Base-by-base conservation (phyloP, 2,888 invertebrate species). In the Cheilosia urbana region DNA sequence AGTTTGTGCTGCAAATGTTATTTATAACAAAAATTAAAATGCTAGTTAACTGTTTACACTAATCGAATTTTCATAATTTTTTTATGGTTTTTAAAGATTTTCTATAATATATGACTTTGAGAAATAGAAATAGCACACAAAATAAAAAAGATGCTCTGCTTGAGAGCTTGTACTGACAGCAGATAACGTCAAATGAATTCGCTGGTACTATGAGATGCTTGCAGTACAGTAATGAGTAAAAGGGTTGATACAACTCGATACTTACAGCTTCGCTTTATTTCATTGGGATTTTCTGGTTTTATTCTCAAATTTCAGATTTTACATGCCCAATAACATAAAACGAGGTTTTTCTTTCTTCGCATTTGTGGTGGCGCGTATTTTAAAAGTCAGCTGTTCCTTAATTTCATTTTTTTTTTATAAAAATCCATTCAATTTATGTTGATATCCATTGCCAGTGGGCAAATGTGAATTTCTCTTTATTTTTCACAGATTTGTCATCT, bases 31-130 rank as follows among this genome's bases (percentile, higher is more conserved):
- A 60, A 72, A 72, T 53, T 34, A 53, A 57, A 58, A 42, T 30
- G 19, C 65, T n/a, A 24, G n/a, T 21, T 19, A 30, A 42, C 13
- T 49, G n/a, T 24, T 55, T 77, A 57, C n/a, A 63, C 24, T 17
- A 62, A 78, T 63, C 62, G 60, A 62, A 57, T 68, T 83, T 78
- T 78, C 82, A 83, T 83, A 55, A 71, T 77, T 77, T 57, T 49
- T 73, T 62, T 17, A 27, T 68, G 55, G n/a, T 19, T 27, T 15
- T 55, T 55, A 19, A 57, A 15, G 45, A 78, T 57, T 78, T 57
- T 53, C 21, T 9, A 13, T 62, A 21, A 34, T 24, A 19, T 53
- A 68, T 7, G 17, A 9, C 6, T 37, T 30, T 11, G 5, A 4
- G 13, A 62, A 45, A 69, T 24, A 4, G 13, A 62, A 45, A 69